Conservation (phyloP, 2,797 vertebrate species). For the Hapalemur alaotrensis region DNA sequence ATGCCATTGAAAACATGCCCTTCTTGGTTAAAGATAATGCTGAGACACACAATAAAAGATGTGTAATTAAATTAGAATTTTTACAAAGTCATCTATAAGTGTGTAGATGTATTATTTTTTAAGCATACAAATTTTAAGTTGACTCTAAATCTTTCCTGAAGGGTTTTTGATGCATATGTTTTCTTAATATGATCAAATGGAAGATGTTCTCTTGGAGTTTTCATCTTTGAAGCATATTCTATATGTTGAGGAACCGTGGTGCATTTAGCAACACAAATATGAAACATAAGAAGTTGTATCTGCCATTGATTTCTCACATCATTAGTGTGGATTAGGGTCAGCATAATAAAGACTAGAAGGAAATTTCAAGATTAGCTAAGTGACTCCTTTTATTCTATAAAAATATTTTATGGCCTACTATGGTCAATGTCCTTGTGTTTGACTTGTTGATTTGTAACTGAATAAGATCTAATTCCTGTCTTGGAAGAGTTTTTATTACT, state of each 20-base stretch:
- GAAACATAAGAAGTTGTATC: background rate
- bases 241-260: background rate
- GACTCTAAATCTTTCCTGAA: background rate
- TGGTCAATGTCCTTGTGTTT: background rate
- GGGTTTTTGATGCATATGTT: background rate
- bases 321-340: background rate
- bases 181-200: background rate
- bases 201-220: background rate
- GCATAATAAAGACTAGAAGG: background rate
- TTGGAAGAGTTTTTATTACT: background rate
- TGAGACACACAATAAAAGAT: constrained; percentile 59
- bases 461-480: background rate
- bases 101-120: background rate
- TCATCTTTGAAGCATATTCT: background rate
- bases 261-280: background rate
- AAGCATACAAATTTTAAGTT: background rate
- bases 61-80: constrained; percentile 73
- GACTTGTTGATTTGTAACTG: background rate
- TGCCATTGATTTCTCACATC: background rate
- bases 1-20: constrained; percentile 55
- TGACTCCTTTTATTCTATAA: background rate
- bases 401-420: background rate
- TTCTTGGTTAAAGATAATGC: constrained; percentile 68
- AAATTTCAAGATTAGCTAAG: background rate
- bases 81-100: background rate